A percentile compares a stretch with the other conserved stretches of the same genome.
Evolutionary conservation across 2,797 vertebrate species (phyloP).

Genomic region (Spondyliosoma cantharus): DNA sequence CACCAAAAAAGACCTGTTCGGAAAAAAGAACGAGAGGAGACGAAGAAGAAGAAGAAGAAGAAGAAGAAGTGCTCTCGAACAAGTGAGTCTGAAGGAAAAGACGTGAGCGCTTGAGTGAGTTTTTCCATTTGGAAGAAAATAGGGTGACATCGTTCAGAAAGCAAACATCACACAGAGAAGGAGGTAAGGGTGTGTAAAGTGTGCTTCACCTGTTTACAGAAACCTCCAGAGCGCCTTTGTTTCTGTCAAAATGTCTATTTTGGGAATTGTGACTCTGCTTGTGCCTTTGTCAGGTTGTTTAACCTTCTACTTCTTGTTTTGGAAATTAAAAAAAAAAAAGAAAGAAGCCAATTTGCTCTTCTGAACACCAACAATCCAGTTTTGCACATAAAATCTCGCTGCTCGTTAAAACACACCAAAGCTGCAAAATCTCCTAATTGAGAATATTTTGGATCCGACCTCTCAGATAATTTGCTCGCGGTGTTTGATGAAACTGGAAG

Average conservation of each 20-base stretch:
- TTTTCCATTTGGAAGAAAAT: constrained; percentile 49
- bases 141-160: constrained; percentile 27
- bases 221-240: constrained; percentile 17
- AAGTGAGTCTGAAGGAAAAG: constrained; percentile 53
- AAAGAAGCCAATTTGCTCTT: constrained; percentile 11
- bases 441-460: constrained; percentile 22
- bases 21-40: constrained; percentile 31
- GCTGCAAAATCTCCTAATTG: constrained; percentile 3
- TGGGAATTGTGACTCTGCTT: too few species aligned
- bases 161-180: constrained; percentile 48
- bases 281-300: neutral
- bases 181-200: constrained; percentile 60
- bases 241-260: neutral
- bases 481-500: constrained; percentile 43
- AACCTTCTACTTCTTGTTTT: neutral
- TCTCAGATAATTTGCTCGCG: constrained; percentile 31
- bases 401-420: constrained; percentile 31
- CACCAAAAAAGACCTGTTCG: constrained; percentile 33
- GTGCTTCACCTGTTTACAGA: constrained; percentile 48
- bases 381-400: constrained; percentile 14
- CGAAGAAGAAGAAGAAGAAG: constrained; percentile 35
- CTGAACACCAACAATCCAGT: constrained; percentile 8
- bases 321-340: neutral
- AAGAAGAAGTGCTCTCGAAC: constrained; percentile 35
- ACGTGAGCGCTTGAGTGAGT: constrained; percentile 25